Evolutionary conservation across 1,140 invertebrate species (phyloP), one percentile per base, ranked within the genome.

Genomic region (Pinna nobilis): DNA sequence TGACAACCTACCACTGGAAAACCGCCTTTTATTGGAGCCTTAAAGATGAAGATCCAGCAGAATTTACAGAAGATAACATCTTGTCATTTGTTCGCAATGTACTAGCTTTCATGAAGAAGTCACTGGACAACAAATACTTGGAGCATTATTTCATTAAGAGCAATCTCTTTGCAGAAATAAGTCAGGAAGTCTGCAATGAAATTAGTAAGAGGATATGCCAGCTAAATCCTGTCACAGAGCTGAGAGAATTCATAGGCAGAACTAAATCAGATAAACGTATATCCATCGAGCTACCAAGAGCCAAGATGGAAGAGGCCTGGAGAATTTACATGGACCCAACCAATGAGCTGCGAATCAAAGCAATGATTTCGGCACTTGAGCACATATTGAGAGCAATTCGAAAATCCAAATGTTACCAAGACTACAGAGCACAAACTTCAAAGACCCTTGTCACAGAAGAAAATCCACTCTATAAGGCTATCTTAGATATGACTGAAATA

Each of bases 1-100:
- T 70, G 2, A 61, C 68, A 11, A 70, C 57, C 2, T 70, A 61
- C 39, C 68, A 70, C 44, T 70, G 68, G 68, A 70, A 70, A 61
- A 70, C 57, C n/a, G 68, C 59, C n/a, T 30, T 70, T 28, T 70
- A 70, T 35, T 32, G 33, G 2, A 44, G 11, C 28, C 47, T 37
- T 41, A 55, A 59, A 33, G 28, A 55, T 15, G 60, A 30, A 2
- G 66, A 69, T 20, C 66, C 66, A 2, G 11, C 2, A 20, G 15
- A 35, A 2, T 59, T 59, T 59, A 20, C n/a, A 35, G 5, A 41
- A n/a, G 41, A 39, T 13, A 57, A n/a, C 25, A 41, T 69, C 41
- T 39, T 69, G 37, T 5, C 15, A 25, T 35, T 33, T n/a, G 25
- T 69, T 20, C 32, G 37, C 7, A 59, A 32, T 30, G 51, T 69